Conservation (phyloP, 2,113 vertebrate genomes). For the Misgurnus anguillicaudatus region DNA sequence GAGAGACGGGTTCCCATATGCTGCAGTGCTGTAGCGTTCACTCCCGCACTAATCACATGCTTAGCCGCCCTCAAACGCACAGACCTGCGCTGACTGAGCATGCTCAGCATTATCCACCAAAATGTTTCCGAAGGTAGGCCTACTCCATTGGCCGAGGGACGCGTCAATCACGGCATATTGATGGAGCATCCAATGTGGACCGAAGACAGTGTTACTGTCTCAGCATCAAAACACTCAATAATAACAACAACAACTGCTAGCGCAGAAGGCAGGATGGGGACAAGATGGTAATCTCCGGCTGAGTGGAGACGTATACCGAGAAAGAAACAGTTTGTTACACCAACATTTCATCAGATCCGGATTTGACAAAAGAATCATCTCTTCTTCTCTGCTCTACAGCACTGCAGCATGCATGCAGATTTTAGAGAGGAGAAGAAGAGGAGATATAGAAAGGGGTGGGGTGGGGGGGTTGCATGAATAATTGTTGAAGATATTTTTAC, state of each 20-base stretch:
- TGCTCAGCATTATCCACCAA: constrained; percentile 24
- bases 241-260: constrained; percentile 42
- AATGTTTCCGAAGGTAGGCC: constrained; percentile 3
- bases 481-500: constrained; percentile 83
- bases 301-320: constrained; percentile 45
- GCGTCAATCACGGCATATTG: not conserved
- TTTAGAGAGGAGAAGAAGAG: constrained; percentile 41
- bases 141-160: constrained; percentile 12
- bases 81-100: constrained; percentile 16
- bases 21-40: constrained; percentile 74
- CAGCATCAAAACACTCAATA: constrained; percentile 22
- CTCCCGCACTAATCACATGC: constrained; percentile 64
- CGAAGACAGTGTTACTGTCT: not conserved
- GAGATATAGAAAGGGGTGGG: constrained; percentile 56
- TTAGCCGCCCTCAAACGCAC: constrained; percentile 44
- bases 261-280: constrained; percentile 27
- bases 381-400: constrained; percentile 57
- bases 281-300: constrained; percentile 43
- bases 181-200: not conserved
- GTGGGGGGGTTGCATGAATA: constrained; percentile 75
- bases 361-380: constrained; percentile 59
- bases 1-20: constrained; percentile 75
- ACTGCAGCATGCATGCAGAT: constrained; percentile 73
- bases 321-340: constrained; percentile 55
- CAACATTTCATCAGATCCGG: constrained; percentile 66